A percentile compares a stretch with the other conserved stretches of the same genome.
Evolutionary conservation across 2,113 vertebrate genomes (phyloP).

Genomic region (Burhinus bistriatus): DNA sequence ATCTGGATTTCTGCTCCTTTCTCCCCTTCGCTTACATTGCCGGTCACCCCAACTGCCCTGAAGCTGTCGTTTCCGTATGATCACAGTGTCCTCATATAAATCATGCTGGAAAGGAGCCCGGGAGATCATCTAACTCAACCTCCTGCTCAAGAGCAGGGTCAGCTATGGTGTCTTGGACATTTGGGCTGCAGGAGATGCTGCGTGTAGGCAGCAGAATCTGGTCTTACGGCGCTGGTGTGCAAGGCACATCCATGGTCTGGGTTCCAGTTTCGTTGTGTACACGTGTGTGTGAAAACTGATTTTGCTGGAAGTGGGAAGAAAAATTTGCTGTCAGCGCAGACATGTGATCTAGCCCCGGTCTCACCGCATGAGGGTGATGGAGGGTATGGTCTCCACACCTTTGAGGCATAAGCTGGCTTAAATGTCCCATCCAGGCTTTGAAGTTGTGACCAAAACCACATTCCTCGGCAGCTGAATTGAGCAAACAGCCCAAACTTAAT

Average conservation of each 20-base stretch:
- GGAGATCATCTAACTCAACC: neutral
- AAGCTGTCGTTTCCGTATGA: too few species aligned
- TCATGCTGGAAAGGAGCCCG: neutral
- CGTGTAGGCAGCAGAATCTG: fast-evolving
- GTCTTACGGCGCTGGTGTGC: neutral
- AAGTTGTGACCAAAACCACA: neutral
- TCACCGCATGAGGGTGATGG: neutral
- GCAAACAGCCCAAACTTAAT: neutral
- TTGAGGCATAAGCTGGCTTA: neutral
- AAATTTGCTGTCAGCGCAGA: neutral
- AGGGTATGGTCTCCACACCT: neutral
- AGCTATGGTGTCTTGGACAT: fast-evolving
- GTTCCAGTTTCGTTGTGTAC: neutral
- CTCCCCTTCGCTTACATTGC: neutral
- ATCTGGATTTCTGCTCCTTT: neutral
- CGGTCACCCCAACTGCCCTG: neutral
- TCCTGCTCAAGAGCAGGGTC: neutral
- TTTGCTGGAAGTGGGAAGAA: neutral
- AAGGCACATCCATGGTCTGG: neutral
- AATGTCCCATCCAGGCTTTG: neutral
- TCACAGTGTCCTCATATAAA: neutral
- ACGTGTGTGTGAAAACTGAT: neutral
- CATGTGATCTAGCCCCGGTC: fast-evolving
- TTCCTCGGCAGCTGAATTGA: neutral
- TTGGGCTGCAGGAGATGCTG: neutral